phyloP scores from a whole-genome alignment of 1,140 invertebrate genomes.

The Ceratina japonica region DNA sequence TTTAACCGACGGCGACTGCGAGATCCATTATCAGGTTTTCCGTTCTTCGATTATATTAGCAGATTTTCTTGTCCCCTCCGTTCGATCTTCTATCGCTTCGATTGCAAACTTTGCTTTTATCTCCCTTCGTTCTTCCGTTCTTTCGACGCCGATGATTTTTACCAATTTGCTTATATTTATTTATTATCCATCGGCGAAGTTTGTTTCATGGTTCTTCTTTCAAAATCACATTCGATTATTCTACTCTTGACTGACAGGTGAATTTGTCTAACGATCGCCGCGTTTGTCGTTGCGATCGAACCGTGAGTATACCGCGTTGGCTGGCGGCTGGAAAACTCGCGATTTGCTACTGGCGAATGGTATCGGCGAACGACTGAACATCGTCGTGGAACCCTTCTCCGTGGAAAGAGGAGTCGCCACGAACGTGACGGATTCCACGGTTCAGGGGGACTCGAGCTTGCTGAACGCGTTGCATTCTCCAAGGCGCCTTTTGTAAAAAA shows the following conservation, averaged over 20 bases:
- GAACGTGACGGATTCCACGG: constrained; percentile 69
- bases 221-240: too few relatives aligned
- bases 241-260: too few relatives aligned
- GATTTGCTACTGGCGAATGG: constrained; percentile 58
- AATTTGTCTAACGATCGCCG: not conserved
- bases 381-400: constrained; percentile 51
- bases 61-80: too few relatives aligned
- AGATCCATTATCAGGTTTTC: not conserved
- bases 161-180: too few relatives aligned
- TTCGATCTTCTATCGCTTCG: too few relatives aligned
- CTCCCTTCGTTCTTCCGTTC: too few relatives aligned
- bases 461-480: constrained; percentile 28
- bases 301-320: constrained; percentile 7
- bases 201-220: too few relatives aligned
- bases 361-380: constrained; percentile 39
- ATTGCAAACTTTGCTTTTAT: too few relatives aligned
- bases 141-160: too few relatives aligned
- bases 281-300: constrained; percentile 1
- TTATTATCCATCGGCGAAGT: too few relatives aligned
- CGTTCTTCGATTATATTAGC: too few relatives aligned
- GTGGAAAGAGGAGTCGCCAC: constrained; percentile 56
- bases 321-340: constrained; percentile 60
- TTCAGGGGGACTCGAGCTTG: constrained; percentile 51
- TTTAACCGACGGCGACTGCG: not conserved
- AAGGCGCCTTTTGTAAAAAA: constrained; percentile 22